These are phyloP conservation scores for Bradypodion ventrale DNA, from an alignment of 2,797 vertebrate genomes.

Conservation along the genomic window DNA sequence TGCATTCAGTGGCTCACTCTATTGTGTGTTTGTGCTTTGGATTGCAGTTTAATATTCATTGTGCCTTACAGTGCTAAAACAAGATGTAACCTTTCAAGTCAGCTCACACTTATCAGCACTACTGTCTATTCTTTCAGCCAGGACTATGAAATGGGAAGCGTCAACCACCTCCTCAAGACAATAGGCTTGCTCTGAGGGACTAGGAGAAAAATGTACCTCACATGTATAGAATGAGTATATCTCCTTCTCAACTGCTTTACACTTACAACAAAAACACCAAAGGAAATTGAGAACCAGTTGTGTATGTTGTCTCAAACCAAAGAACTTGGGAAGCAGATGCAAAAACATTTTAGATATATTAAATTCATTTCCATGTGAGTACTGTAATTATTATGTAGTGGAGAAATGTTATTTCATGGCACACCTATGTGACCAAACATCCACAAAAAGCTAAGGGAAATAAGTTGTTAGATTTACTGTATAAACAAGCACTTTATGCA, in stretches of 20 bases:
- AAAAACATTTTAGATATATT: neutral
- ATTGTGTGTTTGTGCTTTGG: neutral
- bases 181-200: neutral
- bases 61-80: neutral
- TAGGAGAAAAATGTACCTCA: neutral
- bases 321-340: neutral
- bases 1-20: neutral
- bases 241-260: neutral
- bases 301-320: slow-evolving; percentile 1
- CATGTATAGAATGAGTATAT: neutral
- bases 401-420: neutral
- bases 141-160: neutral
- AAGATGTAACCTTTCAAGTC: neutral
- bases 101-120: neutral
- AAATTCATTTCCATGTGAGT: neutral
- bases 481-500: neutral
- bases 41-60: neutral
- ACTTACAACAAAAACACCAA: neutral
- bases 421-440: neutral
- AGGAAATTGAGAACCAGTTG: neutral
- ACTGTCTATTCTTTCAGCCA: neutral
- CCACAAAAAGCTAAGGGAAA: neutral
- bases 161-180: neutral
- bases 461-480: neutral
- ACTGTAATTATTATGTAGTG: neutral